phyloP scores from a whole-genome alignment of 2,888 invertebrate genomes.

The Latrodectus elegans region DNA sequence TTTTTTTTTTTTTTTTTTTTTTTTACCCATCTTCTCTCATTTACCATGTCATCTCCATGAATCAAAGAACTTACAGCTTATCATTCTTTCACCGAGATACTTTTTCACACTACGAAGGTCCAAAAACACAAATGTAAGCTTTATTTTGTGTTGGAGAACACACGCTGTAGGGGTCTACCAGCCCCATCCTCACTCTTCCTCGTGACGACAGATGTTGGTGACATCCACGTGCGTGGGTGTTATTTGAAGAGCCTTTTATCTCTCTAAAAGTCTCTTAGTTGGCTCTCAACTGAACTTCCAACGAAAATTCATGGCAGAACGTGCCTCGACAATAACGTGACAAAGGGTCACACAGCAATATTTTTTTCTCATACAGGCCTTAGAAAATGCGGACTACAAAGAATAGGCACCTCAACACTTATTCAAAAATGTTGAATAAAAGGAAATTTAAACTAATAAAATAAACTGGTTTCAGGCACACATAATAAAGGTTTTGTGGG shows the following conservation, averaged over 20 bases:
- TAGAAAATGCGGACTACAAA: too few species aligned
- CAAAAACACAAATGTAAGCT: background rate
- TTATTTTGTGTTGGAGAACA: background rate
- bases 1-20: too few species aligned
- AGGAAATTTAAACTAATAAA: too few species aligned
- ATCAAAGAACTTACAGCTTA: background rate
- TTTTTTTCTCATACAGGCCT: background rate
- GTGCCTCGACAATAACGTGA: background rate
- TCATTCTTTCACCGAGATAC: background rate
- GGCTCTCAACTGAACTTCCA: too few species aligned
- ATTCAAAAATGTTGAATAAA: too few species aligned
- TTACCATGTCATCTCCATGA: background rate
- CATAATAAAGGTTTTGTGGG: too few species aligned
- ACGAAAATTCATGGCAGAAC: background rate
- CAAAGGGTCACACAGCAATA: background rate
- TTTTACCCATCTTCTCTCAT: background rate
- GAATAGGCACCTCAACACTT: too few species aligned
- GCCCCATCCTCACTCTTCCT: background rate
- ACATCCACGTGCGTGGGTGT: background rate
- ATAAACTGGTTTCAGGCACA: too few species aligned
- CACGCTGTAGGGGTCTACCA: background rate
- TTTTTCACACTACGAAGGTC: background rate
- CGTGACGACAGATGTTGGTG: constrained; percentile 2
- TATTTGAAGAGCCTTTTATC: background rate
- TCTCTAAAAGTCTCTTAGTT: background rate